Evolutionary conservation across 2,797 vertebrate genomes (phyloP).

Genomic region (Channa striata): DNA sequence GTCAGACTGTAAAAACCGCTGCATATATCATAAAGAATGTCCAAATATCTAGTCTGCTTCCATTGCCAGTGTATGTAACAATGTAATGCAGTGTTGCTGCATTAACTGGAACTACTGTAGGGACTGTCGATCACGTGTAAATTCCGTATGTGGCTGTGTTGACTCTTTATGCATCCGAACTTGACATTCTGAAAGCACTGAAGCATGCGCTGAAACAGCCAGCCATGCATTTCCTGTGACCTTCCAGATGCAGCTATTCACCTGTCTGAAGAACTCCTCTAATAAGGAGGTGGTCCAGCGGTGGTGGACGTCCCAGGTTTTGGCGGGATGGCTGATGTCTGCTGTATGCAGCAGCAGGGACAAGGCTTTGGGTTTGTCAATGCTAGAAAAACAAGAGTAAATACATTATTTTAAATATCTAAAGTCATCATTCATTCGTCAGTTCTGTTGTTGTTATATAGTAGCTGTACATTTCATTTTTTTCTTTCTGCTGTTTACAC

Average conservation of each 20-base stretch:
- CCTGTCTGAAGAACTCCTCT: constrained; percentile 99
- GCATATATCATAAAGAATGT: too few species aligned
- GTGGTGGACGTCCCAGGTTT: constrained; percentile 95
- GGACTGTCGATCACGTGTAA: background rate
- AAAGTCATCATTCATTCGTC: background rate
- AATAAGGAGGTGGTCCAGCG: constrained; percentile 97
- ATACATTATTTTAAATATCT: background rate
- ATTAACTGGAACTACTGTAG: background rate
- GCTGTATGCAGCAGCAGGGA: constrained; percentile 97
- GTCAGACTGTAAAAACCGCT: too few species aligned
- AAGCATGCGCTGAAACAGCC: background rate
- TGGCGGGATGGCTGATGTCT: constrained; percentile 98
- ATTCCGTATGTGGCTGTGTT: background rate
- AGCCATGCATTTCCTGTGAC: background rate
- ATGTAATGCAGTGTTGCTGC: background rate
- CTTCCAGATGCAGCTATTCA: constrained; percentile 57
- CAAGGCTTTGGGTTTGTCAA: constrained; percentile 98
- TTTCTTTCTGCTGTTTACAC: background rate
- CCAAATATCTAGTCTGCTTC: too few species aligned
- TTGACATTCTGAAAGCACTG: background rate
- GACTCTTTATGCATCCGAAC: background rate
- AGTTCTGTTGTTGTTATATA: background rate
- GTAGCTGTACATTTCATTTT: background rate
- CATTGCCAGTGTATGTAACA: too few species aligned
- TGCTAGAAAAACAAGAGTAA: constrained; percentile 80